Evolutionary conservation across 2,888 invertebrate species (phyloP).

Genomic region (Hedychridium roseum): DNA sequence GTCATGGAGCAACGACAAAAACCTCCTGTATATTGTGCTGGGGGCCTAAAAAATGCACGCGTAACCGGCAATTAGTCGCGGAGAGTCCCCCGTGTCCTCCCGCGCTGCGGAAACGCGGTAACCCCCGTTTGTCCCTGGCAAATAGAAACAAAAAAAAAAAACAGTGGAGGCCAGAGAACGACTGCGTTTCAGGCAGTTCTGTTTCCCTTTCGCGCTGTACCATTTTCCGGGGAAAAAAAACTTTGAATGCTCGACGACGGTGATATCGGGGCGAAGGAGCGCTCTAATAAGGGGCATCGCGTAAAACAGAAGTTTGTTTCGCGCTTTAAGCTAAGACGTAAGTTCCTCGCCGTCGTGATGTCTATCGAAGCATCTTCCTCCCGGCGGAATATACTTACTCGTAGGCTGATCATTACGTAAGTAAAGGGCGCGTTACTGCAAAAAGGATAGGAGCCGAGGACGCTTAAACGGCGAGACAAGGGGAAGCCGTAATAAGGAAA

Average conservation of each 20-base stretch:
- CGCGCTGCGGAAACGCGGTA: background rate
- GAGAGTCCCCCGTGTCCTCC: slow-evolving; percentile 1
- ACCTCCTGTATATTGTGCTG: too few species aligned
- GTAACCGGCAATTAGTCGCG: slow-evolving; percentile 23
- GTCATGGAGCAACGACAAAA: too few species aligned
- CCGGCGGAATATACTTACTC: too few species aligned
- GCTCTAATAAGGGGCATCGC: background rate
- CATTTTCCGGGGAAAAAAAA: background rate
- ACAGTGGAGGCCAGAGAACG: background rate
- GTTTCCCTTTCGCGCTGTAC: background rate
- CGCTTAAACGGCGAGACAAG: too few species aligned
- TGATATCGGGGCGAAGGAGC: background rate
- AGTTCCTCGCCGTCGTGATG: too few species aligned
- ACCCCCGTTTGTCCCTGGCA: slow-evolving; percentile 3
- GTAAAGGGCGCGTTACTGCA: too few species aligned
- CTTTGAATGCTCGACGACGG: too few species aligned
- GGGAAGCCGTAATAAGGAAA: too few species aligned
- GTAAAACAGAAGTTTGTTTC: background rate
- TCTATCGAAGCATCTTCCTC: too few species aligned
- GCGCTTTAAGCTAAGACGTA: too few species aligned
- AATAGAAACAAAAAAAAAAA: background rate
- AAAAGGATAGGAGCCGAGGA: too few species aligned
- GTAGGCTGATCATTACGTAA: too few species aligned
- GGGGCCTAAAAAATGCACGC: slow-evolving; percentile 27
- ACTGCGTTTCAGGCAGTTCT: background rate